Conservation (phyloP, 2,113 vertebrate species). For the Hystrix cristata region DNA sequence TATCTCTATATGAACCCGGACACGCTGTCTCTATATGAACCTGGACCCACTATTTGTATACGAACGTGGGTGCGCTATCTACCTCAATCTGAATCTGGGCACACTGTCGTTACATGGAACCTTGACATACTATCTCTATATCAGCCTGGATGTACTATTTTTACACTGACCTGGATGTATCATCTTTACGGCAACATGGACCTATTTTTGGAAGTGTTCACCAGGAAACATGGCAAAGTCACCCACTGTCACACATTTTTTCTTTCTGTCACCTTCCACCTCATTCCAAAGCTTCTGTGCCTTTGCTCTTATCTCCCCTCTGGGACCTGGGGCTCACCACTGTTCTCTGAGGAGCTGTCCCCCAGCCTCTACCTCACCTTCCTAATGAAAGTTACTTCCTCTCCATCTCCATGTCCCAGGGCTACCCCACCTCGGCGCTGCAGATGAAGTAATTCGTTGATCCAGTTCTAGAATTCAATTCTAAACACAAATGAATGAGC, state of each 20-base stretch:
- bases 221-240: background rate
- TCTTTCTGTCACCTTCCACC: background rate
- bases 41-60: background rate
- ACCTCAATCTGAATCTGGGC: background rate
- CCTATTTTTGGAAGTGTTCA: background rate
- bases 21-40: too few relatives aligned
- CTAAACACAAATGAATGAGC: background rate
- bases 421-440: too few relatives aligned
- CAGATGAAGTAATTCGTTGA: background rate
- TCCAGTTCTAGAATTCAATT: background rate
- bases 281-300: background rate
- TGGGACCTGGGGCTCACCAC: background rate
- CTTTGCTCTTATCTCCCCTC: background rate
- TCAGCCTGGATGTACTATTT: background rate
- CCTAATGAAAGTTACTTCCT: background rate
- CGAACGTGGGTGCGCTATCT: background rate
- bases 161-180: background rate
- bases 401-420: fast-evolving
- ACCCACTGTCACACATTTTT: background rate
- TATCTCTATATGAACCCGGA: too few relatives aligned
- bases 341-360: background rate
- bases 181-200: background rate
- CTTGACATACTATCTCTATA: background rate
- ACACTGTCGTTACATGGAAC: background rate
- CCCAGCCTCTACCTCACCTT: background rate